Conservation (phyloP, 2,797 vertebrate species). For the Paguma larvata region DNA sequence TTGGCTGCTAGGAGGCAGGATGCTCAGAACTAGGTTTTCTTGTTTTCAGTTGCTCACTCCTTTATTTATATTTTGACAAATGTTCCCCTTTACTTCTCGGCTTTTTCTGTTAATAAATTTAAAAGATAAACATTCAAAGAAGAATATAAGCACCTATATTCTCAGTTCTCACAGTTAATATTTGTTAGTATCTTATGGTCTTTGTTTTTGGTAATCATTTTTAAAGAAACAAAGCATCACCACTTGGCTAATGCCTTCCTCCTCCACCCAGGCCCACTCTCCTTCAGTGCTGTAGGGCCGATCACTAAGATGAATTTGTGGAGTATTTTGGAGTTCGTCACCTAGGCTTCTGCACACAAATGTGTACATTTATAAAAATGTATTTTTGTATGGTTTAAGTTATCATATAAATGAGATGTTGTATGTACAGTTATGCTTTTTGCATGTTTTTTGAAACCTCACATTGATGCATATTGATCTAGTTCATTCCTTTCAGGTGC, state of each 20-base stretch:
- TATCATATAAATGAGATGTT: not conserved
- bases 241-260: not conserved
- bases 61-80: slow-evolving; percentile 32
- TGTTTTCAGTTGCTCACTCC: not conserved
- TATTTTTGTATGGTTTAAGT: not conserved
- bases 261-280: not conserved
- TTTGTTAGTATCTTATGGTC: not conserved
- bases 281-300: not conserved
- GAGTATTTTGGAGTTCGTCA: not conserved
- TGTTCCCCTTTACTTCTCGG: not conserved
- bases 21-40: not conserved
- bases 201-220: slow-evolving; percentile 31
- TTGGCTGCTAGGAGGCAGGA: not conserved
- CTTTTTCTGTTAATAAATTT: slow-evolving; percentile 45
- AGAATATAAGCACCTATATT: not conserved
- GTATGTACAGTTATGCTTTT: not conserved
- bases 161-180: not conserved
- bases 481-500: not conserved
- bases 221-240: slow-evolving; percentile 14
- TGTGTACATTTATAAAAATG: not conserved
- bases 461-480: not conserved
- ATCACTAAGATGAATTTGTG: not conserved
- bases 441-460: not conserved
- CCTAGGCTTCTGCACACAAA: not conserved
- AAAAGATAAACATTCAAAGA: slow-evolving; percentile 20